These are phyloP conservation scores for Limanda limanda DNA, from an alignment of 2,113 vertebrate genomes.

Conservation along the genomic window DNA sequence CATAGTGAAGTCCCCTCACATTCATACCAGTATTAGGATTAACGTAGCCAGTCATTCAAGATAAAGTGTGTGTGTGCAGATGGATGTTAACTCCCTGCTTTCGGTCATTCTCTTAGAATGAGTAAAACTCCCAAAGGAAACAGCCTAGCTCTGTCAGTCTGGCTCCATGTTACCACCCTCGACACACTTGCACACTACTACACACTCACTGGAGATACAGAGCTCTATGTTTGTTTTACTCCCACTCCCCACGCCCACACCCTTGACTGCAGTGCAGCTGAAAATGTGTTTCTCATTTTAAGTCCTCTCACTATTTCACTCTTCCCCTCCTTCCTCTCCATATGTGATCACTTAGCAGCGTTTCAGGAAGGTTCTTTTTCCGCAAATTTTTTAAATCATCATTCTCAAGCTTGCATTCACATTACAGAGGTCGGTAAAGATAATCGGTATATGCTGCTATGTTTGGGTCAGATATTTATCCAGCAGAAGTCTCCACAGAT, in stretches of 20 bases:
- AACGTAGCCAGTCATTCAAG: constrained; percentile 33
- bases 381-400: not conserved
- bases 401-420: constrained; percentile 25
- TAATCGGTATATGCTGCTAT: not conserved
- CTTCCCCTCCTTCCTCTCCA: constrained; percentile 43
- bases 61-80: constrained; percentile 18
- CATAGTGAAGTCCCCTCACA: constrained; percentile 12
- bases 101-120: constrained; percentile 56
- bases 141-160: constrained; percentile 36
- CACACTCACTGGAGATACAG: constrained; percentile 21
- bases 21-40: constrained; percentile 30
- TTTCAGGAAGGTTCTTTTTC: constrained; percentile 5
- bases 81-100: constrained; percentile 50
- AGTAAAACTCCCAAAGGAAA: constrained; percentile 49
- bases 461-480: constrained; percentile 12
- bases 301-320: constrained; percentile 40
- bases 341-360: constrained; percentile 31
- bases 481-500: not conserved
- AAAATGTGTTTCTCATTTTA: constrained; percentile 78
- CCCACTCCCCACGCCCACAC: constrained; percentile 68
- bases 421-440: constrained; percentile 21
- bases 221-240: constrained; percentile 68
- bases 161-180: constrained; percentile 39
- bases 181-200: not conserved
- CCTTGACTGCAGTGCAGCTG: constrained; percentile 72